Evolutionary conservation across 1,140 invertebrate species (phyloP), one percentile per base, ranked within the genome.

Genomic region (Archivesica marissinica): DNA sequence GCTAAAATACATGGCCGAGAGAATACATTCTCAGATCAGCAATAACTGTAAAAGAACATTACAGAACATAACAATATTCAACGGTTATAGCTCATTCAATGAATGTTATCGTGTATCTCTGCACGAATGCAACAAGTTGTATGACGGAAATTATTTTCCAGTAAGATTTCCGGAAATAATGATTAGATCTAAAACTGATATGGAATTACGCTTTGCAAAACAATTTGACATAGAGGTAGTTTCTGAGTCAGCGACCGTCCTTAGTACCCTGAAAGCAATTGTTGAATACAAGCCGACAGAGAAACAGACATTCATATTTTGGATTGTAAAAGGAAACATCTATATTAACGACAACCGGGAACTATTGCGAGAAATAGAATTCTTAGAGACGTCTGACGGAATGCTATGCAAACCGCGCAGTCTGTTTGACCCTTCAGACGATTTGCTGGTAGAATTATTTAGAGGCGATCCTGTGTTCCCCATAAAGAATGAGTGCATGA

Each of bases 401-500:
- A 17, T 39, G 9, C 13, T n/a, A n/a, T 20, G 25, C 15, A 11
- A 17, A 2, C 25, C 66, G 38, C 15, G 66, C 4, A 38, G 41
- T 20, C 9, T 70, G 6, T 70, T 70, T 70, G 66, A 70, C 41
- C 66, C 66, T 25, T 17, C 20, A 17, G 66, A 70, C 38, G 35
- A 13, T n/a, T 6, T 70, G 30, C 38, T 70, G n/a, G n/a, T n/a
- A 20, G 41, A 25, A 17, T 39, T 70, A 38, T 70, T 70, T 41
- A 17, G 15, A 13, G 28, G 20, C n/a, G 66, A 70, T 39, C 15
- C 25, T n/a, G 35, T 35, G 35, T 70, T 70, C 41, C 66, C 66
- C n/a, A 38, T 70, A 20, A 39, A 2, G 4, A 70, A 33, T 6
- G 15, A 17, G 38, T 13, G 38, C 11, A 11, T 50, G 9, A 50